phyloP scores from a whole-genome alignment of 2,888 invertebrate genomes.

The Tupiocoris notatus region DNA sequence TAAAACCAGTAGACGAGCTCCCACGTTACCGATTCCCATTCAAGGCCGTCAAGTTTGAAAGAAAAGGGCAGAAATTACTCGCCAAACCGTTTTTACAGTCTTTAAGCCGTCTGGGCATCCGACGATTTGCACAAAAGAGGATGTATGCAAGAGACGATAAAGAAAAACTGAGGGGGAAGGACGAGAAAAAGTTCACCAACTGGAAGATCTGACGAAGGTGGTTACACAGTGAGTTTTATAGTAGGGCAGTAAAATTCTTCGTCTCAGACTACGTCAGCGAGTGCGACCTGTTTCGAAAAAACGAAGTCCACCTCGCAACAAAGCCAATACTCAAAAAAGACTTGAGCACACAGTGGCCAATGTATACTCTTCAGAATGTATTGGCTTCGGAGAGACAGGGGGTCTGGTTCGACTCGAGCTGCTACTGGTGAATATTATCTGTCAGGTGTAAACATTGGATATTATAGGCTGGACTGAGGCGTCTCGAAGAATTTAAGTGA shows the following conservation, averaged over 20 bases:
- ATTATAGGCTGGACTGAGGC: conserved; percentile 22
- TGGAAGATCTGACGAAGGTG: not conserved
- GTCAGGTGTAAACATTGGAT: conserved; percentile 40
- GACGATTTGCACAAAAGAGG: not conserved
- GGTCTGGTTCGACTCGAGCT: not conserved
- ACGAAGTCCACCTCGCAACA: not conserved
- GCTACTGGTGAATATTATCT: conserved; percentile 41
- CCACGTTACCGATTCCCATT: not conserved
- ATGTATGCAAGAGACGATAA: not conserved
- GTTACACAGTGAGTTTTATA: conserved; percentile 34
- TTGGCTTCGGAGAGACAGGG: not conserved
- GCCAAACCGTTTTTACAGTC: not conserved
- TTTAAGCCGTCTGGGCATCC: conserved; percentile 24
- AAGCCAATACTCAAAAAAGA: not conserved
- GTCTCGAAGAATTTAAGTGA: not conserved
- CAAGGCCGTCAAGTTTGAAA: not conserved
- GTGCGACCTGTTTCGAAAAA: not conserved
- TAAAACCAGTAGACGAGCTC: not conserved
- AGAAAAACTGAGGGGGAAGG: not conserved
- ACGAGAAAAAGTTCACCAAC: not conserved
- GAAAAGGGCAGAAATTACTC: not conserved
- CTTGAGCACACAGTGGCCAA: not conserved
- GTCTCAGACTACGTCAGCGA: not conserved
- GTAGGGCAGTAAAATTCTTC: not conserved
- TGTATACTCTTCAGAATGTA: not conserved